Percentiles rank a stretch among this genome's conserved stretches.
phyloP scores from a whole-genome alignment of 2,113 vertebrate genomes.

The Taurulus bubalis region DNA sequence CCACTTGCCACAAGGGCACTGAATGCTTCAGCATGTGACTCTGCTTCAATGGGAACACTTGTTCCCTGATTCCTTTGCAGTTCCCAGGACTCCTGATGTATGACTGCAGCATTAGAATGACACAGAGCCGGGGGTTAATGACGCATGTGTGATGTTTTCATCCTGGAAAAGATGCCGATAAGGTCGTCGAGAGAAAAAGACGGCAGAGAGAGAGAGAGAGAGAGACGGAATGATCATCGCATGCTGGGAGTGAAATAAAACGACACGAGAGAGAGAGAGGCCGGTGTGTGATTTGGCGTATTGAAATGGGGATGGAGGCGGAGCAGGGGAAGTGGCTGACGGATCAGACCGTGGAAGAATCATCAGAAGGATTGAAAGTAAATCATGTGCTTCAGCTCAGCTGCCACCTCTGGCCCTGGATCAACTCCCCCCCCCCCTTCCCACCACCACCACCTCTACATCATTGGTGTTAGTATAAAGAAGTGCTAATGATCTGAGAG shows the following conservation, averaged over 20 bases:
- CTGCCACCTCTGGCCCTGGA: slow-evolving; percentile 28
- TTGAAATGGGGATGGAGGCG: slow-evolving; percentile 1
- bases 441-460: neutral
- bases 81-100: slow-evolving; percentile 44
- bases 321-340: slow-evolving; percentile 16
- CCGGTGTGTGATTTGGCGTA: neutral
- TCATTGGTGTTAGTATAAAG: neutral
- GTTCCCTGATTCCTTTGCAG: slow-evolving; percentile 43
- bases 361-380: slow-evolving; percentile 38
- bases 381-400: slow-evolving; percentile 68
- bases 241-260: neutral
- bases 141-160: slow-evolving; percentile 12
- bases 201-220: neutral
- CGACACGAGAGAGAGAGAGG: neutral
- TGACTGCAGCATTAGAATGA: slow-evolving; percentile 52
- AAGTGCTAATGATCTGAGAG: neutral
- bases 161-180: slow-evolving; percentile 15
- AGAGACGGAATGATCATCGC: neutral
- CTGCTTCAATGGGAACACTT: slow-evolving; percentile 70
- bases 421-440: neutral
- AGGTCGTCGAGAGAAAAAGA: neutral
- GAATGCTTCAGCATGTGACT: slow-evolving; percentile 69
- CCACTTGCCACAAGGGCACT: slow-evolving; percentile 54
- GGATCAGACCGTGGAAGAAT: slow-evolving; percentile 26
- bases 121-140: slow-evolving; percentile 10